phyloP scores from a whole-genome alignment of 2,797 vertebrate genomes.

The Paramormyrops hopkinsi region DNA sequence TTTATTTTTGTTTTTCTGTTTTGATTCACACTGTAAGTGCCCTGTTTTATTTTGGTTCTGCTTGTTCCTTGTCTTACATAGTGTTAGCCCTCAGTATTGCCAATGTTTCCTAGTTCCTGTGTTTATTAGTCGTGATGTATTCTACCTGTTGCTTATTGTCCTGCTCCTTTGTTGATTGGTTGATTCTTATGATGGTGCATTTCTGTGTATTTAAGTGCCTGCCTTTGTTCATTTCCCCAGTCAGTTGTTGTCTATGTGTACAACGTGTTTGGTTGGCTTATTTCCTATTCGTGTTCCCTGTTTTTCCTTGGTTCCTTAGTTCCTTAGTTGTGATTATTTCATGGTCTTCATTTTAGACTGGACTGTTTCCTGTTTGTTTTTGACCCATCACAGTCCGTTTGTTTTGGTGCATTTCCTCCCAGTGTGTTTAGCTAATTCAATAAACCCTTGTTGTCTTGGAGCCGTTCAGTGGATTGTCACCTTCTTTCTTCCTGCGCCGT shows the following conservation, averaged over 20 bases:
- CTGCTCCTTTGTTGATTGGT: neutral
- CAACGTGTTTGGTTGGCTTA: neutral
- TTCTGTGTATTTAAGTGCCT: neutral
- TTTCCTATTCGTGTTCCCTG: neutral
- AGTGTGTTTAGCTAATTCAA: neutral
- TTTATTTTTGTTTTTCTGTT: neutral
- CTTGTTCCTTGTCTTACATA: neutral
- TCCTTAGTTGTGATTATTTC: neutral
- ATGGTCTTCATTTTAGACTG: neutral
- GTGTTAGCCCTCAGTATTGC: neutral
- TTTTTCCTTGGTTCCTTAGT: neutral
- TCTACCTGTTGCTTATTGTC: neutral
- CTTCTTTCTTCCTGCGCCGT: neutral
- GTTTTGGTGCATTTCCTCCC: neutral
- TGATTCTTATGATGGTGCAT: neutral
- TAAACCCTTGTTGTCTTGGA: neutral
- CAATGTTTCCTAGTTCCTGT: neutral
- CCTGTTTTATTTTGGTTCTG: neutral
- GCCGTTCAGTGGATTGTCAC: neutral
- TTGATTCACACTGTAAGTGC: neutral
- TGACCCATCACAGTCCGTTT: neutral
- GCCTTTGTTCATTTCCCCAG: neutral
- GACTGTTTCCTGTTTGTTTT: neutral
- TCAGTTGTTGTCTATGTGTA: neutral
- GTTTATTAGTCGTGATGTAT: neutral